Conservation (phyloP, 2,888 invertebrate genomes). For the Cerastoderma edule region DNA sequence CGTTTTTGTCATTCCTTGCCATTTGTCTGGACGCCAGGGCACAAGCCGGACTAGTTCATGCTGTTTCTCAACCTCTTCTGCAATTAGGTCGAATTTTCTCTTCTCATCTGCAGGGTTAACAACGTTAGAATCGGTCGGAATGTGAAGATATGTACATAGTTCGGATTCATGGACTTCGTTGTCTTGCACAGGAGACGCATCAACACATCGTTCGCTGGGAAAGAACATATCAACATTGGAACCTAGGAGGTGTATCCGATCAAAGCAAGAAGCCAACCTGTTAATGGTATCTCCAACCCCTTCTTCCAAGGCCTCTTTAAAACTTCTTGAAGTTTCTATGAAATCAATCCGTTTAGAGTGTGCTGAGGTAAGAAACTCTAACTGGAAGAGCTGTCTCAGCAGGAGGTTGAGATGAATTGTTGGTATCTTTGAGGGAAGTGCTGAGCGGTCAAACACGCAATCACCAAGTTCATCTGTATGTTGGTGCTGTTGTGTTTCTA, state of each 20-base stretch:
- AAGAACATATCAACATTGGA: constrained; percentile 18
- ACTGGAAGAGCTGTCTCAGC: neutral
- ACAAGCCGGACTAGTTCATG: neutral
- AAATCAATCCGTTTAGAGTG: constrained; percentile 2
- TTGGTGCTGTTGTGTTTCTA: no score
- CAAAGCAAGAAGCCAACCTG: constrained; percentile 6
- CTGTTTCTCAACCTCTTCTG: neutral
- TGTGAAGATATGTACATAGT: neutral
- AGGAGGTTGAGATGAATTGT: neutral
- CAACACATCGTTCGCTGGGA: neutral
- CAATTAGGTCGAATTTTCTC: neutral
- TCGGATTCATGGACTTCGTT: neutral
- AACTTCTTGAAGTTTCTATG: neutral
- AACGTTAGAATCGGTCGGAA: constrained; percentile 1
- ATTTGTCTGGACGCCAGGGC: constrained; percentile 13
- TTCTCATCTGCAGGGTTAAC: neutral
- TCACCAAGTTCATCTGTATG: no score
- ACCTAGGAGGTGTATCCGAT: neutral
- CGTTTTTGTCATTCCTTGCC: neutral
- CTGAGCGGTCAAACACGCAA: no score
- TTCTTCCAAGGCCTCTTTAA: constrained; percentile 5
- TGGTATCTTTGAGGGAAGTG: constrained; percentile 8
- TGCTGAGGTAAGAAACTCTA: neutral
- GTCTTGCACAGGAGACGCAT: neutral
- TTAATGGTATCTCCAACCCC: neutral